Conservation (phyloP, 2,888 invertebrate species). For the Microctonus hyperodae region DNA sequence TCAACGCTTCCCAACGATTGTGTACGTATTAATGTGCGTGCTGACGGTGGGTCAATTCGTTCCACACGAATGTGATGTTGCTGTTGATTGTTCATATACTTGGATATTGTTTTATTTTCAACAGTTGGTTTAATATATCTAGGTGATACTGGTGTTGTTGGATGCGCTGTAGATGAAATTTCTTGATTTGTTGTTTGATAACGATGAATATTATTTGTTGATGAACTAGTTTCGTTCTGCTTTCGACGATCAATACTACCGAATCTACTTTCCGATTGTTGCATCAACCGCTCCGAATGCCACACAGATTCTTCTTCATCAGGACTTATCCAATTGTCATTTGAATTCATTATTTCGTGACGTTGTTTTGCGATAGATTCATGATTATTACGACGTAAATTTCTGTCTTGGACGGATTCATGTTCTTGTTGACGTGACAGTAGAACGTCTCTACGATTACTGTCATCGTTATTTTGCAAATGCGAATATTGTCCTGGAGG, state of each 20-base stretch:
- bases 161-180: slow-evolving; percentile 39
- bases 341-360: slow-evolving; percentile 31
- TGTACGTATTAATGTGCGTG: slow-evolving; percentile 64
- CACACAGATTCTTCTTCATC: slow-evolving; percentile 58
- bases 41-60: slow-evolving; percentile 39
- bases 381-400: slow-evolving; percentile 16
- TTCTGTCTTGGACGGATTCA: slow-evolving; percentile 11
- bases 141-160: slow-evolving; percentile 41
- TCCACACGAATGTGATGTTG: slow-evolving; percentile 8
- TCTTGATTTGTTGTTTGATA: slow-evolving; percentile 12
- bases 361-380: slow-evolving; percentile 24
- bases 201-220: slow-evolving; percentile 15
- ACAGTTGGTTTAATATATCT: background rate
- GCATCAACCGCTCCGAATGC: slow-evolving; percentile 50
- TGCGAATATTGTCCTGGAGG: slow-evolving; percentile 15
- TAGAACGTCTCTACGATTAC: background rate
- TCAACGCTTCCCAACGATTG: slow-evolving; percentile 70
- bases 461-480: background rate
- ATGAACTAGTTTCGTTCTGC: slow-evolving; percentile 46
- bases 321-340: slow-evolving; percentile 51
- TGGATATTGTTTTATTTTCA: slow-evolving; percentile 1
- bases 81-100: slow-evolving; percentile 12
- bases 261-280: slow-evolving; percentile 59
- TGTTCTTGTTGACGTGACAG: slow-evolving; percentile 8
- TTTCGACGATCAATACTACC: slow-evolving; percentile 70